Evolutionary conservation across 2,888 invertebrate genomes (phyloP).

Genomic region (Caenorhabditis panamensis): DNA sequence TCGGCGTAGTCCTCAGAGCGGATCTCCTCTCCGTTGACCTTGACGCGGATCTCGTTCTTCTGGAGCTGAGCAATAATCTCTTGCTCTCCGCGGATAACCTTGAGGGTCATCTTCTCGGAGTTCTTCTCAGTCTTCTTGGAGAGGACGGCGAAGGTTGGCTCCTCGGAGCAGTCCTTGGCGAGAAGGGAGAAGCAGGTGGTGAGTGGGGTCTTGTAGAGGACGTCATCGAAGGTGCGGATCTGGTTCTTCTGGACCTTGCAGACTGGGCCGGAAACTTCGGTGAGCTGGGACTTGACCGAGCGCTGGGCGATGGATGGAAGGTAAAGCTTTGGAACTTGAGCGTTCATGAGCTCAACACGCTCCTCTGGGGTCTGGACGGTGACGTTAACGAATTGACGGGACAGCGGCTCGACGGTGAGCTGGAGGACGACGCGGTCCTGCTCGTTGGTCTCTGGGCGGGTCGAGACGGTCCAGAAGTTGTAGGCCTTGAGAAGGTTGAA

Average conservation of each 20-base stretch:
- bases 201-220: slow-evolving; percentile 75
- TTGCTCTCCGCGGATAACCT: slow-evolving; percentile 61
- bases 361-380: slow-evolving; percentile 74
- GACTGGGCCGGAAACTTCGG: slow-evolving; percentile 52
- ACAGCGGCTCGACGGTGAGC: slow-evolving; percentile 75
- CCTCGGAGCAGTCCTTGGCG: slow-evolving; percentile 82
- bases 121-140: slow-evolving; percentile 76
- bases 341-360: slow-evolving; percentile 62
- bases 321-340: slow-evolving; percentile 61
- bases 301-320: slow-evolving; percentile 60
- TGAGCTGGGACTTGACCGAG: slow-evolving; percentile 39
- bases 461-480: slow-evolving; percentile 67
- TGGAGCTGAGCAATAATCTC: slow-evolving; percentile 58
- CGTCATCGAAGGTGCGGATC: slow-evolving; percentile 80
- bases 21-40: slow-evolving; percentile 66
- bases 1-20: slow-evolving; percentile 11
- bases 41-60: slow-evolving; percentile 53
- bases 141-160: slow-evolving; percentile 81
- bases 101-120: slow-evolving; percentile 66
- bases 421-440: slow-evolving; percentile 63
- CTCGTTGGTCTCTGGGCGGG: slow-evolving; percentile 47
- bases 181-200: slow-evolving; percentile 82
- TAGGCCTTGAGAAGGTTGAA: slow-evolving; percentile 72
- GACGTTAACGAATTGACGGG: slow-evolving; percentile 73
- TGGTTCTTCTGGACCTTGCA: slow-evolving; percentile 65